Evolutionary conservation across 2,888 invertebrate genomes (phyloP).

Genomic region (Chironomus tentans): DNA sequence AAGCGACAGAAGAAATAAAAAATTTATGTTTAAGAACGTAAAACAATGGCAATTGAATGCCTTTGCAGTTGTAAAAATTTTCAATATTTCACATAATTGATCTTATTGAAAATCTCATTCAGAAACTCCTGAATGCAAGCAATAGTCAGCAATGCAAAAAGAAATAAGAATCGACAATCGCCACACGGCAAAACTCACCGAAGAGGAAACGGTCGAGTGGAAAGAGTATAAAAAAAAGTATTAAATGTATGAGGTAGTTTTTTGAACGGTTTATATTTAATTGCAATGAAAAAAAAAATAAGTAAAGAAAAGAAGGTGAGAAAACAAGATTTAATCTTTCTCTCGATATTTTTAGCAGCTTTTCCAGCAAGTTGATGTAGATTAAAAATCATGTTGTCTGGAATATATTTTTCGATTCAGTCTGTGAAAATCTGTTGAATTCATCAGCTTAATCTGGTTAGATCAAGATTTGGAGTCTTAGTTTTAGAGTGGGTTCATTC

Average conservation of each 20-base stretch:
- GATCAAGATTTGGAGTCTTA: too few relatives aligned
- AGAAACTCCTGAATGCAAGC: background rate
- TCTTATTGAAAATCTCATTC: constrained; percentile 23
- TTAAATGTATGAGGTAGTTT: constrained; percentile 5
- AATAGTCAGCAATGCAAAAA: too few relatives aligned
- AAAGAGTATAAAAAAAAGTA: background rate
- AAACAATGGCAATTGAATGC: constrained; percentile 2
- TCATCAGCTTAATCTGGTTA: too few relatives aligned
- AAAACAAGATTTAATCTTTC: constrained; percentile 24
- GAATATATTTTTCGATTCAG: too few relatives aligned
- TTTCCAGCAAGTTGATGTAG: background rate
- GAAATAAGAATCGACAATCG: too few relatives aligned
- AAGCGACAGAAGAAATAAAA: background rate
- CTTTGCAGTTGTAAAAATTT: constrained; percentile 15
- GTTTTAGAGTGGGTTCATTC: too few relatives aligned
- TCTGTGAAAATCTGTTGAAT: too few relatives aligned
- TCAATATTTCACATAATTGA: constrained; percentile 27
- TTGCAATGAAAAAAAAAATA: constrained; percentile 7
- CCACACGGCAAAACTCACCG: background rate
- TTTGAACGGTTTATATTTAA: background rate
- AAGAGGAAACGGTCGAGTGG: background rate
- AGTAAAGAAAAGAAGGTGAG: constrained; percentile 15
- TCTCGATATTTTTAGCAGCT: background rate
- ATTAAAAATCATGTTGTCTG: background rate
- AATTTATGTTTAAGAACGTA: background rate